Evolutionary conservation across 2,113 vertebrate species (phyloP).

Genomic region (Bubo scandiacus): DNA sequence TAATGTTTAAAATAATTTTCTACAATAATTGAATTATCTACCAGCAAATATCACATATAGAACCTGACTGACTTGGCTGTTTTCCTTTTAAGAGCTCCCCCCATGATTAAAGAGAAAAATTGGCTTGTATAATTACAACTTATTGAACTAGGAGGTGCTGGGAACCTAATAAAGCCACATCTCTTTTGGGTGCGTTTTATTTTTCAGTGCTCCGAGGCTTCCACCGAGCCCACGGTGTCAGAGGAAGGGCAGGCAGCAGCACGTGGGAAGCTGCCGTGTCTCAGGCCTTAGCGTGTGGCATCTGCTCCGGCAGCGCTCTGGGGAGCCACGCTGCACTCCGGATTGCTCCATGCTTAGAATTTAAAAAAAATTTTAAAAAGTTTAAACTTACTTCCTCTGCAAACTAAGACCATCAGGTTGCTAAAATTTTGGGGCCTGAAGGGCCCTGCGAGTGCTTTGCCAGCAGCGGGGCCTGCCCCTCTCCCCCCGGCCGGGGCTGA

Average conservation of each 20-base stretch:
- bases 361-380: too few relatives aligned
- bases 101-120: conserved; percentile 65
- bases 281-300: not conserved
- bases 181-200: not conserved
- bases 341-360: not conserved
- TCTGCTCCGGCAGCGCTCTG: too few relatives aligned
- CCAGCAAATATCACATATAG: conserved; percentile 73
- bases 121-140: not conserved
- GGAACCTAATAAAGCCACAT: not conserved
- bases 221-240: accelerated
- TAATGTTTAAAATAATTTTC: conserved; percentile 94
- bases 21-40: conserved; percentile 94
- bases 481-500: accelerated
- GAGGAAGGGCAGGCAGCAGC: not conserved
- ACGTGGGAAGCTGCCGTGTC: not conserved
- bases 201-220: not conserved
- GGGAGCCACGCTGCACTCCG: too few relatives aligned
- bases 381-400: not conserved
- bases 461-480: not conserved
- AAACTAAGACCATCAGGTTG: accelerated
- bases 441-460: not conserved
- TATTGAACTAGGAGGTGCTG: not conserved
- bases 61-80: conserved; percentile 51
- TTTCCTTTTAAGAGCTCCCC: conserved; percentile 46
- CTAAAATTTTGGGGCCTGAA: not conserved